Conservation (phyloP, 1,140 invertebrate genomes). For the Heliconius hewitsoni region DNA sequence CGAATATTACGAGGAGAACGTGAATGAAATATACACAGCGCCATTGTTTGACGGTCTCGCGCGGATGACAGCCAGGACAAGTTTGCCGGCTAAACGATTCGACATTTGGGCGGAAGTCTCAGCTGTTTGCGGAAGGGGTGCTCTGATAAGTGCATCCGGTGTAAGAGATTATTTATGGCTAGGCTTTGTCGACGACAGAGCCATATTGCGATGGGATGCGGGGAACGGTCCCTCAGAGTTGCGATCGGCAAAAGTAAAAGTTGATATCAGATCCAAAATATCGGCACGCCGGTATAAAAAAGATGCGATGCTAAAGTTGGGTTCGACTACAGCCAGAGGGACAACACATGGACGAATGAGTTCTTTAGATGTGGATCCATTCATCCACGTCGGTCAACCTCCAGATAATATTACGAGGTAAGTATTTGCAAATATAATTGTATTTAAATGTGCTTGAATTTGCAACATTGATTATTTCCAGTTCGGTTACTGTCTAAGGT, state of each 20-base stretch:
- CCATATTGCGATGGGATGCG: conserved; percentile 66
- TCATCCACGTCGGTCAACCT: conserved; percentile 65
- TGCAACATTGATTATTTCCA: not conserved
- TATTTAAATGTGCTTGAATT: no score
- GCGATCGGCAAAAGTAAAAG: conserved; percentile 60
- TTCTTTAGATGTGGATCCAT: conserved; percentile 68
- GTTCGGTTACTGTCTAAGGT: not conserved
- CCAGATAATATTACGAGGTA: conserved; percentile 63
- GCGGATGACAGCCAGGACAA: conserved; percentile 58
- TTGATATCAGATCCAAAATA: conserved; percentile 64
- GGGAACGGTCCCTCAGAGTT: conserved; percentile 65
- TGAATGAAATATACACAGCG: conserved; percentile 57
- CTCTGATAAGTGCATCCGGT: conserved; percentile 68
- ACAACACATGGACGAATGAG: conserved; percentile 67
- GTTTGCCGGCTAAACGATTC: conserved; percentile 68
- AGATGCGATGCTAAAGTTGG: conserved; percentile 65
- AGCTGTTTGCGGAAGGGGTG: conserved; percentile 64
- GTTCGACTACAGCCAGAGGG: conserved; percentile 55
- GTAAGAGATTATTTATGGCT: conserved; percentile 74
- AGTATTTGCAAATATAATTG: not conserved
- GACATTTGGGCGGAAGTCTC: conserved; percentile 77
- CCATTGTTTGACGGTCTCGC: conserved; percentile 71
- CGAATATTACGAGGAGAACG: conserved; percentile 61
- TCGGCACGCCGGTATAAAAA: conserved; percentile 71
- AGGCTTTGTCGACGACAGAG: conserved; percentile 61